phyloP scores from a whole-genome alignment of 2,113 vertebrate species.

The Coregonus clupeaformis region DNA sequence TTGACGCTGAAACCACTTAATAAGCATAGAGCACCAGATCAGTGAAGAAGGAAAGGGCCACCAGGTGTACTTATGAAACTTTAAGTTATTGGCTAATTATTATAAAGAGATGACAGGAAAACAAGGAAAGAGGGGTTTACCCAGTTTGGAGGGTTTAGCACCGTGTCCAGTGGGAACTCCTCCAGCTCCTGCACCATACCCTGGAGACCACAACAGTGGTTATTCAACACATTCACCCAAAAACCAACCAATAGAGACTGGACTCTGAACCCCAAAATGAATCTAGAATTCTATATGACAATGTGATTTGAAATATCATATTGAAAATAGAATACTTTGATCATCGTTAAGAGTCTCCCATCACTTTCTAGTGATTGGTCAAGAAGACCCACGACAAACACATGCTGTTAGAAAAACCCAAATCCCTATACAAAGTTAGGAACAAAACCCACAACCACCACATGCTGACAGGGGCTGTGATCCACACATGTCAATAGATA shows the following conservation, averaged over 20 bases:
- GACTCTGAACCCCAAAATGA: neutral
- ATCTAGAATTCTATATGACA: neutral
- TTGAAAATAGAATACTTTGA: too few relatives aligned
- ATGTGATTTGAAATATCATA: neutral
- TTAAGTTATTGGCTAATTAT: neutral
- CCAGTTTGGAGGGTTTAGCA: constrained; percentile 30
- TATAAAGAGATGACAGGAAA: neutral
- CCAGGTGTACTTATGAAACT: neutral
- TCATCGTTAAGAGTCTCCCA: neutral
- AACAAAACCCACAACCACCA: neutral
- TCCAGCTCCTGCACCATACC: constrained; percentile 18
- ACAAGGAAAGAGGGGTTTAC: constrained; percentile 21
- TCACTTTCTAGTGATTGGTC: neutral
- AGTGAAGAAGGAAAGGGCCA: neutral
- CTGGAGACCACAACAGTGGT: constrained; percentile 32
- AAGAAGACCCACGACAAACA: neutral
- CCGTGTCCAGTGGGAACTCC: constrained; percentile 19
- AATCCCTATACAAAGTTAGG: neutral
- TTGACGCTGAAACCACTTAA: neutral
- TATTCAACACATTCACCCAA: neutral
- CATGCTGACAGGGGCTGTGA: neutral
- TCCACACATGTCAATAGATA: neutral
- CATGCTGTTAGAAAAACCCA: neutral
- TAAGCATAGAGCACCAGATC: neutral
- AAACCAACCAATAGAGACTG: neutral